A percentile compares a stretch with the other conserved stretches of the same genome.
These are phyloP conservation scores for Scopus umbretta DNA, from an alignment of 2,113 vertebrate genomes.

Conservation along the genomic window DNA sequence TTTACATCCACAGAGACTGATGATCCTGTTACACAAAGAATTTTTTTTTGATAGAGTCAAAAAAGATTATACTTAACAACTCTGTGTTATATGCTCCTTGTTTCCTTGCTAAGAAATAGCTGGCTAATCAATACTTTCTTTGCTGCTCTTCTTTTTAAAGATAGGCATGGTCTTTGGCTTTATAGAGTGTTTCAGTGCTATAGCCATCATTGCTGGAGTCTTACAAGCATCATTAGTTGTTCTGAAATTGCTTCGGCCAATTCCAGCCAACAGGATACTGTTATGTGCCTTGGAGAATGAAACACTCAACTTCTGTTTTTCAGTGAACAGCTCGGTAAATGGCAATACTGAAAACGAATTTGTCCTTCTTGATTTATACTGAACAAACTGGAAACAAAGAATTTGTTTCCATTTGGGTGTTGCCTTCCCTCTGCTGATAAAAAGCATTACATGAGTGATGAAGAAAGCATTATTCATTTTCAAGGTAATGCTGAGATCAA, in stretches of 20 bases:
- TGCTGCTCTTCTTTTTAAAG: background rate
- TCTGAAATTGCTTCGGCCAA: background rate
- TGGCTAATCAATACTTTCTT: background rate
- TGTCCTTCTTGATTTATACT: background rate
- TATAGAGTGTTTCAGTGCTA: background rate
- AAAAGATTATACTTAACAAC: background rate
- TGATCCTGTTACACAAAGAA: background rate
- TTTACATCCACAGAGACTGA: background rate
- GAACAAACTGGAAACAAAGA: background rate
- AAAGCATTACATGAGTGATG: background rate
- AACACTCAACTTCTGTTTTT: background rate
- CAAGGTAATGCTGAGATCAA: background rate
- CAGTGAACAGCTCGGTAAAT: background rate
- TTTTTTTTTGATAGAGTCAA: background rate
- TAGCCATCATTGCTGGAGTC: background rate
- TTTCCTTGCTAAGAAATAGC: background rate
- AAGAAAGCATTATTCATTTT: background rate
- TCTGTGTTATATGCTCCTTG: background rate
- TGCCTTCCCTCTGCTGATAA: background rate
- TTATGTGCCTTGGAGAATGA: background rate
- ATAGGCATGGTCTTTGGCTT: background rate
- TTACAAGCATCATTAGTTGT: background rate
- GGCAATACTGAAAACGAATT: background rate
- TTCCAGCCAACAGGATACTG: background rate
- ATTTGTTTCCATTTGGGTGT: background rate